Conservation (phyloP, 2,888 invertebrate genomes). For the Camptogramma bilineatum region DNA sequence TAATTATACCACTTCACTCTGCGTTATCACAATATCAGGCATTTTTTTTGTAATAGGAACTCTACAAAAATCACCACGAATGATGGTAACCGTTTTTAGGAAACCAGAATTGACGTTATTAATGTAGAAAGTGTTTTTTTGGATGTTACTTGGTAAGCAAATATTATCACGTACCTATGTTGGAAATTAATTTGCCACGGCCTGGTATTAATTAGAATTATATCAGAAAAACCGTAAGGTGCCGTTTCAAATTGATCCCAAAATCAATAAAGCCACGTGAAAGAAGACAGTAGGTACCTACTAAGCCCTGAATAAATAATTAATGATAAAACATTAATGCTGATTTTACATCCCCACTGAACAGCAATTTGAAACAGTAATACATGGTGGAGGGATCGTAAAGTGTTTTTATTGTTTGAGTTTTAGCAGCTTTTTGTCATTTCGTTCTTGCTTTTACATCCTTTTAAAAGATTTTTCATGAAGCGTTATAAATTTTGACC, state of each 20-base stretch:
- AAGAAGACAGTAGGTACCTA: too few relatives aligned
- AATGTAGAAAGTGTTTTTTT: not conserved
- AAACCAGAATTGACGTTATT: not conserved
- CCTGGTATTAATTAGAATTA: not conserved
- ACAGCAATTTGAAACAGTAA: conserved; percentile 62
- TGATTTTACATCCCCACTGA: conserved; percentile 51
- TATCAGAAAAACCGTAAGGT: too few relatives aligned
- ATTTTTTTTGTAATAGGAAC: too few relatives aligned
- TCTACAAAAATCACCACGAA: too few relatives aligned
- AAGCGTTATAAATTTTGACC: conserved; percentile 36
- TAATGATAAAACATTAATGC: conserved; percentile 48
- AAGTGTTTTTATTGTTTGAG: conserved; percentile 59
- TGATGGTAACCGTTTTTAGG: not conserved
- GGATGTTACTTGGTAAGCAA: not conserved
- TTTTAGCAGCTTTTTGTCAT: conserved; percentile 53
- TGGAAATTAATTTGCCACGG: not conserved
- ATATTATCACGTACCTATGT: too few relatives aligned
- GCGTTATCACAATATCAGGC: too few relatives aligned
- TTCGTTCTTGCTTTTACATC: conserved; percentile 42
- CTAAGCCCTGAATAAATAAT: conserved; percentile 31
- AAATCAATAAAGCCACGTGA: too few relatives aligned
- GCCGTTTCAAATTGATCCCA: too few relatives aligned
- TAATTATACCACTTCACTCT: too few relatives aligned
- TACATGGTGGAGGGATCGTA: conserved; percentile 62
- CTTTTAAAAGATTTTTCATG: conserved; percentile 35